Conservation (phyloP, 2,113 vertebrate species). For the Cairina moschata region DNA sequence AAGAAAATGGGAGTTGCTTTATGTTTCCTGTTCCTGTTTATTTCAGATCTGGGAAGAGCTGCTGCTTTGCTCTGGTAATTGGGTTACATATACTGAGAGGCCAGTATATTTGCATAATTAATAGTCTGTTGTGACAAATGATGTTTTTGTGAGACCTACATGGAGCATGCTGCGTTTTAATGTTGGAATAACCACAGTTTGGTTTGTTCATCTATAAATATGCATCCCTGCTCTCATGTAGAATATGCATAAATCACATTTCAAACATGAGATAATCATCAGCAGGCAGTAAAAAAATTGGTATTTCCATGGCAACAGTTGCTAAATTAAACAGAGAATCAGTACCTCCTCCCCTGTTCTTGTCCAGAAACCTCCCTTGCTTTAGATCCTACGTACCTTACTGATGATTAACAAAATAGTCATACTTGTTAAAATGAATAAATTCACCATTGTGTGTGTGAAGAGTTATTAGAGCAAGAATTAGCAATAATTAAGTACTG, state of each 20-base stretch:
- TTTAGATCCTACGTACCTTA: background rate
- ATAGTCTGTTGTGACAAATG: background rate
- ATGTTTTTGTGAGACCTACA: background rate
- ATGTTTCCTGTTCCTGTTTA: background rate
- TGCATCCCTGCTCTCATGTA: background rate
- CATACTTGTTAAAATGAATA: background rate
- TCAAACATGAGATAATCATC: constrained; percentile 15
- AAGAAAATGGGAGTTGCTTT: constrained; percentile 8
- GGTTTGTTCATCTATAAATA: background rate
- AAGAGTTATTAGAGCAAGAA: background rate
- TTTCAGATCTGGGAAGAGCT: background rate
- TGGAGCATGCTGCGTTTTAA: background rate
- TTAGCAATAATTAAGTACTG: background rate
- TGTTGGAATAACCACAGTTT: background rate
- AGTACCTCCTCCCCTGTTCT: background rate
- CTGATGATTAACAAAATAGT: background rate
- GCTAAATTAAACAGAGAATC: constrained; percentile 16
- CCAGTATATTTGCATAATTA: background rate
- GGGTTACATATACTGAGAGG: background rate
- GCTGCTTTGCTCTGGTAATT: constrained; percentile 21
- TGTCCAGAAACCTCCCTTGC: background rate
- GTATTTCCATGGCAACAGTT: constrained; percentile 52
- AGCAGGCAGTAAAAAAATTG: constrained; percentile 26
- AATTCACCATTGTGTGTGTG: background rate
- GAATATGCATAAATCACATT: constrained; percentile 29